Evolutionary conservation across 2,113 vertebrate species (phyloP).

Genomic region (Bothrops jararaca): DNA sequence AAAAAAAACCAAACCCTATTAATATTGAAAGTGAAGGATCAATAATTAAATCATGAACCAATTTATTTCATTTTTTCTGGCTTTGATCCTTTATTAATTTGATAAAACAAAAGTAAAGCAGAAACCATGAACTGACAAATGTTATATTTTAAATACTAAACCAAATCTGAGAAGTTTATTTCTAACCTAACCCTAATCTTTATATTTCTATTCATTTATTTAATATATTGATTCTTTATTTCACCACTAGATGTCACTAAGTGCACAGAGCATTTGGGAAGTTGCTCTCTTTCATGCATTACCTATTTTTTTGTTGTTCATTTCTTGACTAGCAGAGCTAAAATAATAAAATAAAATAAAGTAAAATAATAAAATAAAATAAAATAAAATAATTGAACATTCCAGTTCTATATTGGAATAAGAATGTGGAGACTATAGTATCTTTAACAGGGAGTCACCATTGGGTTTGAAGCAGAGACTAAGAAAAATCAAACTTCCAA

Average conservation of each 20-base stretch:
- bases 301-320: neutral
- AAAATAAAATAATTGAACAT: neutral
- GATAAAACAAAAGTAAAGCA: neutral
- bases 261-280: slow-evolving; percentile 31
- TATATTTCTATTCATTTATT: neutral
- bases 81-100: neutral
- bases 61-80: neutral
- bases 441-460: neutral
- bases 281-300: neutral
- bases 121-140: neutral
- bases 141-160: neutral
- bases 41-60: too few species aligned
- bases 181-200: neutral
- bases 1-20: neutral
- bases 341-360: neutral
- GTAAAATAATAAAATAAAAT: neutral
- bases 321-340: too few species aligned
- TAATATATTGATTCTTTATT: neutral
- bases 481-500: neutral
- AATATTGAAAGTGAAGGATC: neutral
- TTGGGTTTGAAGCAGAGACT: neutral
- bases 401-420: neutral
- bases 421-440: neutral
- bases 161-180: neutral
- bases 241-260: slow-evolving; percentile 68